Conservation (phyloP, 2,797 vertebrate genomes). For the Anniella stebbinsi region DNA sequence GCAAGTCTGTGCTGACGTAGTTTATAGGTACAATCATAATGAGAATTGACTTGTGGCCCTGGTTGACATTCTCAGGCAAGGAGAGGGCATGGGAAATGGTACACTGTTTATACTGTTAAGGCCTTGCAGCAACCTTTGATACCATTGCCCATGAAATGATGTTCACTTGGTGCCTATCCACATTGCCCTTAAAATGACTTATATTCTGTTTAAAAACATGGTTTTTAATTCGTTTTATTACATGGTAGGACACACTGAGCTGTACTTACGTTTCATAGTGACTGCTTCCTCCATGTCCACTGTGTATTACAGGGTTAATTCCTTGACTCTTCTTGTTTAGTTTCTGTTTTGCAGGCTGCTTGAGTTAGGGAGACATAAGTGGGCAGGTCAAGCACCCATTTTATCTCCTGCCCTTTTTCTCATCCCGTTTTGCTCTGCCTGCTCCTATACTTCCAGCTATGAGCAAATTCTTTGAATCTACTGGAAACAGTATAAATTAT, state of each 20-base stretch:
- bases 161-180: too few species aligned
- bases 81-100: neutral
- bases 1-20: neutral
- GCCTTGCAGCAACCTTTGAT: neutral
- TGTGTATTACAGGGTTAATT: too few species aligned
- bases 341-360: too few species aligned
- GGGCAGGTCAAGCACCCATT: too few species aligned
- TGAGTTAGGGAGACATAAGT: too few species aligned
- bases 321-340: too few species aligned
- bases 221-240: too few species aligned
- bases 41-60: neutral
- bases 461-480: neutral
- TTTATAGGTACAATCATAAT: neutral
- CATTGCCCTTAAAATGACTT: too few species aligned
- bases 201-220: too few species aligned
- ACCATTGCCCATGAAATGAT: neutral
- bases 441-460: neutral
- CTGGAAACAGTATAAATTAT: slow-evolving; percentile 5
- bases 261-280: too few species aligned
- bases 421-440: neutral
- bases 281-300: too few species aligned
- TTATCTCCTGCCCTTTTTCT: neutral
- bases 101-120: neutral
- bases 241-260: too few species aligned
- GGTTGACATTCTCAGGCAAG: neutral